Evolutionary conservation across 2,888 invertebrate species (phyloP).

Genomic region (Limnephilus lunatus): DNA sequence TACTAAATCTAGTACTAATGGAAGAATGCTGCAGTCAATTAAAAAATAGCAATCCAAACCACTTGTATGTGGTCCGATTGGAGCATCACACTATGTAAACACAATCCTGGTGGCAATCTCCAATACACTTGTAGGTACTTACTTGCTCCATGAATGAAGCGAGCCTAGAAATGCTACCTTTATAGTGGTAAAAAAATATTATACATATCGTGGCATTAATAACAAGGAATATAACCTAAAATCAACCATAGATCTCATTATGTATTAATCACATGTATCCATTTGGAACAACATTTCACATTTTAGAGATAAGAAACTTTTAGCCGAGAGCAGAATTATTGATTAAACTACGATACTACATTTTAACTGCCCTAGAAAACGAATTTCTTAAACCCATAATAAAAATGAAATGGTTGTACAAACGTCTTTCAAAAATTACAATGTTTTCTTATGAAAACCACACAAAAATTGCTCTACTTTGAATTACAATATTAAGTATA

Average conservation of each 20-base stretch:
- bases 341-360: neutral
- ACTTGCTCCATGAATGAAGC: slow-evolving; percentile 65
- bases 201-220: neutral
- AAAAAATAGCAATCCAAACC: slow-evolving; percentile 57
- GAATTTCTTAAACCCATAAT: neutral
- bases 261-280: neutral
- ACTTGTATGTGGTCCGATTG: slow-evolving; percentile 62
- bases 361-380: neutral
- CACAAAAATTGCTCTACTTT: neutral
- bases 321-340: neutral
- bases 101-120: slow-evolving; percentile 55
- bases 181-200: slow-evolving; percentile 14
- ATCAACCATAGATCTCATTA: neutral
- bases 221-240: neutral
- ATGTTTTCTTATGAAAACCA: slow-evolving; percentile 2
- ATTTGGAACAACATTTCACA: neutral
- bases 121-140: slow-evolving; percentile 63
- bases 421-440: neutral
- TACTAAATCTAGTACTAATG: slow-evolving; percentile 61
- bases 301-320: neutral
- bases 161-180: slow-evolving; percentile 60
- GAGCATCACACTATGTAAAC: slow-evolving; percentile 61
- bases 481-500: neutral
- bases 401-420: neutral
- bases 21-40: slow-evolving; percentile 51